A percentile compares a stretch with the other conserved stretches of the same genome.
Conservation (phyloP, 2,797 vertebrate genomes). For the Euthynnus affinis region DNA sequence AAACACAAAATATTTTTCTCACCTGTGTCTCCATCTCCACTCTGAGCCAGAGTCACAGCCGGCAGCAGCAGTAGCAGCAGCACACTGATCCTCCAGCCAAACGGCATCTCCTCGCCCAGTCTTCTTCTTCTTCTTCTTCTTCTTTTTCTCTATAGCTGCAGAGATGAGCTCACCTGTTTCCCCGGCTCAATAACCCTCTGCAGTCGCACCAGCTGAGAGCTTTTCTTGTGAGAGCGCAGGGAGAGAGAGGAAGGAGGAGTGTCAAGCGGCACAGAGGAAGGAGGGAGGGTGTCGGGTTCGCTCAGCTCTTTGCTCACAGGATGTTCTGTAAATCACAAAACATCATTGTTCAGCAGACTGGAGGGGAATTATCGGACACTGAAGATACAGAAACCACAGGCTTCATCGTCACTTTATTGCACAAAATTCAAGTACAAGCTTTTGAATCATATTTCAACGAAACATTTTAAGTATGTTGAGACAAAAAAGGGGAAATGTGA, state of each 20-base stretch:
- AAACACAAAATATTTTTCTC: slow-evolving; percentile 10
- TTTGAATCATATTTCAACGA: too few species aligned
- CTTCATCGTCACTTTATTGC: too few species aligned
- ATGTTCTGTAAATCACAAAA: slow-evolving; percentile 59
- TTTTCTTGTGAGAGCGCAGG: slow-evolving; percentile 33
- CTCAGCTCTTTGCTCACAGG: slow-evolving; percentile 39
- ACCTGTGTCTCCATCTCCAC: slow-evolving; percentile 70
- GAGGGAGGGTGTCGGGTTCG: slow-evolving; percentile 1
- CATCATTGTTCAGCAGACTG: slow-evolving; percentile 27
- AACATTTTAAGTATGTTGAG: too few species aligned
- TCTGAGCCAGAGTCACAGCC: slow-evolving; percentile 60
- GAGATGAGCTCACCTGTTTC: neutral
- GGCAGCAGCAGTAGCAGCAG: slow-evolving; percentile 57
- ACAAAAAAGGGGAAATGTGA: too few species aligned
- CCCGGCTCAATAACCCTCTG: neutral
- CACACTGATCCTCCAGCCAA: slow-evolving; percentile 27
- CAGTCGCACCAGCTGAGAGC: slow-evolving; percentile 14
- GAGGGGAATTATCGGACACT: neutral
- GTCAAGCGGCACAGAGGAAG: slow-evolving; percentile 25
- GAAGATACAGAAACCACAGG: too few species aligned
- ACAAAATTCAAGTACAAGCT: too few species aligned
- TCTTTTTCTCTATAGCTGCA: slow-evolving; percentile 14
- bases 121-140: neutral
- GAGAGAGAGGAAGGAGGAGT: slow-evolving; percentile 52
- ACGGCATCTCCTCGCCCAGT: slow-evolving; percentile 52